Evolutionary conservation across 1,140 invertebrate species (phyloP).

Genomic region (Uloborus diversus): DNA sequence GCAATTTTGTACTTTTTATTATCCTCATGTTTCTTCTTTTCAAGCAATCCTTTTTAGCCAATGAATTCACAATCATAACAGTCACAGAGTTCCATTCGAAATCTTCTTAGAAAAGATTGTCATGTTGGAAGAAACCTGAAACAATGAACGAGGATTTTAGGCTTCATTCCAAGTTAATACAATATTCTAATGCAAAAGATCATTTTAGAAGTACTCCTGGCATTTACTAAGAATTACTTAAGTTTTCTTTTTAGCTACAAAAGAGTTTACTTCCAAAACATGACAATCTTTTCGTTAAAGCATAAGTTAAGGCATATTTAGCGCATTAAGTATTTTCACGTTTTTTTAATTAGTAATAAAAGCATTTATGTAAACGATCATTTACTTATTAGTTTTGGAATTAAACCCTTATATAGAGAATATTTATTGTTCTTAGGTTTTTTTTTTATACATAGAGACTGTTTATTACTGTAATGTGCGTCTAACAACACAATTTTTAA

Average conservation of each 20-base stretch:
- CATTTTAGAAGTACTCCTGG: neutral
- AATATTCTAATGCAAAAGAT: neutral
- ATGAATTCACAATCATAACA: neutral
- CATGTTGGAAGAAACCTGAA: slow-evolving; percentile 52
- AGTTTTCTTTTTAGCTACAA: neutral
- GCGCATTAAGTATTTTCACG: too few species aligned
- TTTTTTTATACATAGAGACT: too few species aligned
- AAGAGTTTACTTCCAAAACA: neutral
- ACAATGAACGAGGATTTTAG: slow-evolving; percentile 52
- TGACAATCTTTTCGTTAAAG: slow-evolving; percentile 55
- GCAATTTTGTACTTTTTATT: too few species aligned
- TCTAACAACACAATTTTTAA: too few species aligned
- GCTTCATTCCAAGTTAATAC: slow-evolving; percentile 25
- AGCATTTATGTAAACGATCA: neutral
- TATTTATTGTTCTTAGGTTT: too few species aligned
- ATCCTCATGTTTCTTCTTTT: too few species aligned
- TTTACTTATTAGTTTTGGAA: too few species aligned
- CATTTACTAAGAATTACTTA: neutral
- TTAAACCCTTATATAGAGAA: too few species aligned
- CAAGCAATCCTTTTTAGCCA: too few species aligned
- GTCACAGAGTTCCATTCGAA: slow-evolving; percentile 2
- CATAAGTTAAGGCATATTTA: too few species aligned
- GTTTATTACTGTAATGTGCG: too few species aligned
- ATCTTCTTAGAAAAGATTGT: slow-evolving; percentile 42
- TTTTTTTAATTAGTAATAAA: neutral